A percentile compares a stretch with the other conserved stretches of the same genome.
Conservation (phyloP, 2,113 vertebrate genomes). For the Crocuta crocuta region DNA sequence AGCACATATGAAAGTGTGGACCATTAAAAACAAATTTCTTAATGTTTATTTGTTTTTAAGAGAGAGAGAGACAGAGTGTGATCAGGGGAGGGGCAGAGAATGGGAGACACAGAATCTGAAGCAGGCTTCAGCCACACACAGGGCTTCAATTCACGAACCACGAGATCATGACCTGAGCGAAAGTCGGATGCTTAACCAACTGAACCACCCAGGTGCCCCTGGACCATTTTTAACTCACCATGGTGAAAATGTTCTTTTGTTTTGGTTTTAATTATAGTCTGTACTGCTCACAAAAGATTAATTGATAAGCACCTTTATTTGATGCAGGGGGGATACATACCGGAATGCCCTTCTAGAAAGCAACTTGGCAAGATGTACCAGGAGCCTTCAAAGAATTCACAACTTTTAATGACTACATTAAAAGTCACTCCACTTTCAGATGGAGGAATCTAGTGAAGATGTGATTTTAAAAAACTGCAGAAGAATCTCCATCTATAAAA, state of each 20-base stretch:
- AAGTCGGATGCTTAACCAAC: too few species aligned
- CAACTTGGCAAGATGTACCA: neutral
- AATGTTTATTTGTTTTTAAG: too few species aligned
- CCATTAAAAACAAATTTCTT: neutral
- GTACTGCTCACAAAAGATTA: neutral
- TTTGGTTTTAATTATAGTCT: neutral
- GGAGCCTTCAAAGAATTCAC: conserved; percentile 29
- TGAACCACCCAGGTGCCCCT: too few species aligned
- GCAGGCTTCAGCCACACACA: too few species aligned
- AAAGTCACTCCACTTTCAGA: too few species aligned
- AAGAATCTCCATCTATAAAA: neutral
- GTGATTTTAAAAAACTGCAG: neutral
- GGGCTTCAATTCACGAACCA: too few species aligned
- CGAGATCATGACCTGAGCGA: too few species aligned
- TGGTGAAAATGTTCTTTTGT: neutral
- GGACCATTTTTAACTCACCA: neutral
- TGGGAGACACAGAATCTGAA: too few species aligned
- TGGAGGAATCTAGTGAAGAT: neutral
- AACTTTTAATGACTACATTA: too few species aligned
- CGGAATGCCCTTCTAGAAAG: neutral
- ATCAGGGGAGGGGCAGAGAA: too few species aligned
- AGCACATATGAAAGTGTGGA: neutral
- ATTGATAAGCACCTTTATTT: neutral
- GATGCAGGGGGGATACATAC: neutral
- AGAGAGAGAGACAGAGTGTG: too few species aligned